phyloP scores from a whole-genome alignment of 1,140 invertebrate species.

The Dendrolimus punctatus region DNA sequence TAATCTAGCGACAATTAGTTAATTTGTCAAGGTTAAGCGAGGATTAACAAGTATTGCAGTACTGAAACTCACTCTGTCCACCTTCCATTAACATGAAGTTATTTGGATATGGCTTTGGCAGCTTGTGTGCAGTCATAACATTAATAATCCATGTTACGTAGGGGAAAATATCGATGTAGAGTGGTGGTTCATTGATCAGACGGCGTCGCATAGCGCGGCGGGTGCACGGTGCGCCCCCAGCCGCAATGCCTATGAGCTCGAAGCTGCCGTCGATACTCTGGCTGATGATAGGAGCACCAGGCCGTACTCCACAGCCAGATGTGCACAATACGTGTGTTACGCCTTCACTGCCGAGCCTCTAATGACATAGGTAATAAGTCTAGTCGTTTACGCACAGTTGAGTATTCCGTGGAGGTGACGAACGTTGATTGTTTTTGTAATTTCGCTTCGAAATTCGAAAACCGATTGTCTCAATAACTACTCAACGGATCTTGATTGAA shows the following conservation, averaged over 20 bases:
- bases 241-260: slow-evolving; percentile 45
- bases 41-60: no score
- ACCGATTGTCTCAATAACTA: no score
- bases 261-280: slow-evolving; percentile 40
- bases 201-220: slow-evolving; percentile 32
- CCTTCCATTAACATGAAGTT: slow-evolving; percentile 36
- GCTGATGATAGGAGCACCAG: slow-evolving; percentile 43
- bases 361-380: neutral
- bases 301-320: slow-evolving; percentile 47
- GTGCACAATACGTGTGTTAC: slow-evolving; percentile 48
- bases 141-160: slow-evolving; percentile 50
- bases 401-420: no score
- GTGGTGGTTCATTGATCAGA: slow-evolving; percentile 41
- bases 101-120: slow-evolving; percentile 42
- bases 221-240: slow-evolving; percentile 33
- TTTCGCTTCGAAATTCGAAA: no score
- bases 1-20: no score
- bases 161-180: slow-evolving; percentile 53
- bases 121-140: slow-evolving; percentile 36
- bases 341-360: slow-evolving; percentile 45
- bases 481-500: no score
- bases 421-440: no score
- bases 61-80: slow-evolving; percentile 28
- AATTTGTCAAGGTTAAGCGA: no score
- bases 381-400: no score